phyloP scores from a whole-genome alignment of 2,888 invertebrate species.

The Meliscaeva auricollis region DNA sequence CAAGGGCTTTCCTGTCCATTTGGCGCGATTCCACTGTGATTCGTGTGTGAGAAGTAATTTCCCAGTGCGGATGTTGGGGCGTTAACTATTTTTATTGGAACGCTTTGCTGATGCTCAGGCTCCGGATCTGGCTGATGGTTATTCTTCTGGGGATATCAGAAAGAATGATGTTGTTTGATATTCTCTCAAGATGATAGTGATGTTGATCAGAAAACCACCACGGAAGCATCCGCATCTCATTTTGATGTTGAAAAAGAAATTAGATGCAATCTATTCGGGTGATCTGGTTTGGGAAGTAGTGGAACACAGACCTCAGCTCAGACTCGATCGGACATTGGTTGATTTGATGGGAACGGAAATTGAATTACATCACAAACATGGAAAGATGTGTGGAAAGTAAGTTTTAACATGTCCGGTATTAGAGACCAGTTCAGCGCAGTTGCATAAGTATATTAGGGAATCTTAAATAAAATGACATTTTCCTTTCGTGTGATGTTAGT shows the following conservation, averaged over 20 bases:
- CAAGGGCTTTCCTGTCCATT: constrained; percentile 69
- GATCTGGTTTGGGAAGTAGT: constrained; percentile 61
- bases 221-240: constrained; percentile 70
- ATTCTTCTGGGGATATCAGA: constrained; percentile 13
- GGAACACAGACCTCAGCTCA: background rate
- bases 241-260: constrained; percentile 60
- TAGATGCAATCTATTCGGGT: constrained; percentile 68
- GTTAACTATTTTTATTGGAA: constrained; percentile 74
- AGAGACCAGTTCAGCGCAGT: constrained; percentile 5
- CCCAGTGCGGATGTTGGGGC: constrained; percentile 75
- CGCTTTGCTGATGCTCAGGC: constrained; percentile 5
- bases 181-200: constrained; percentile 38
- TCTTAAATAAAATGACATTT: constrained; percentile 31
- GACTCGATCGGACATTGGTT: background rate
- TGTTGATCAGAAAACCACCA: constrained; percentile 55
- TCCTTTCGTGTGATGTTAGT: too few species aligned
- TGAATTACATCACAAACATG: constrained; percentile 47
- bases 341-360: constrained; percentile 70
- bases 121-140: background rate
- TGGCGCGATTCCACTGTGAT: constrained; percentile 66
- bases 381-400: constrained; percentile 9
- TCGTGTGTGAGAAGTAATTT: constrained; percentile 74
- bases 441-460: background rate
- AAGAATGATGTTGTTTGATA: constrained; percentile 36
- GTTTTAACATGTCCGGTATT: constrained; percentile 61